Base-by-base conservation (phyloP, 2,797 vertebrate genomes). In the Arctocebus calabarensis region DNA sequence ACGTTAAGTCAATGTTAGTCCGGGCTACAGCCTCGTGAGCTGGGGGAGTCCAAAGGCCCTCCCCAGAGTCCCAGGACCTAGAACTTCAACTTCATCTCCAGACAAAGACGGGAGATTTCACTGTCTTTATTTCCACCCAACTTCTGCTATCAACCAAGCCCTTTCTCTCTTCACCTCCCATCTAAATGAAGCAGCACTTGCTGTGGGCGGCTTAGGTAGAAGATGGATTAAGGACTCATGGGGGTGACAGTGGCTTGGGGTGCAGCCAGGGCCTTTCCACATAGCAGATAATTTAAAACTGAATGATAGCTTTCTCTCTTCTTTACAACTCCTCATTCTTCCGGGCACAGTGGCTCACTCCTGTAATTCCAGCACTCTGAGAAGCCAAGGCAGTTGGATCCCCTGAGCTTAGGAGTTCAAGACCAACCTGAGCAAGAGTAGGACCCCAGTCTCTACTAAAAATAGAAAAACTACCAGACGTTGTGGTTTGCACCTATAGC, bases 151-250 rank as follows among this genome's bases (percentile, higher is more conserved):
- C 16, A 57, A 23, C 68, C 32, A n/a, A 29, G 19, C 27, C 14
- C 29, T 40, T 7, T 29, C 34, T 23, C 59, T 66, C 34, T 64
- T 25, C 45, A n/a, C 73, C 66, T 45, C 34, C 57, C 66, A 32
- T 8, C 23, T 14, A 52, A 27, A 52, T 52, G 48, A 52, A 68
- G 17, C 8, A 17, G 19, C 34, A 4, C 2, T 71, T 25, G 1
- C 52, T 3, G 7, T 7, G 6, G 37, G 43, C 22, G 17, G 52
- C 37, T 45, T 23, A 17, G 43, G 20, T 27, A 6, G 12, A 2
- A 1, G 52, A 14, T 0, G 7, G 61, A 1, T 8, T 12, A 10
- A 34, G 1, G 20, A 7, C 4, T 11, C 66, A 25, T 11, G 34
- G 32, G 3, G 17, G 13, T 27, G 70, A 25, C 14, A 43, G 48